These are phyloP conservation scores for Chlorocebus sabaeus DNA, from an alignment of 2,113 vertebrate genomes.

Conservation along the genomic window DNA sequence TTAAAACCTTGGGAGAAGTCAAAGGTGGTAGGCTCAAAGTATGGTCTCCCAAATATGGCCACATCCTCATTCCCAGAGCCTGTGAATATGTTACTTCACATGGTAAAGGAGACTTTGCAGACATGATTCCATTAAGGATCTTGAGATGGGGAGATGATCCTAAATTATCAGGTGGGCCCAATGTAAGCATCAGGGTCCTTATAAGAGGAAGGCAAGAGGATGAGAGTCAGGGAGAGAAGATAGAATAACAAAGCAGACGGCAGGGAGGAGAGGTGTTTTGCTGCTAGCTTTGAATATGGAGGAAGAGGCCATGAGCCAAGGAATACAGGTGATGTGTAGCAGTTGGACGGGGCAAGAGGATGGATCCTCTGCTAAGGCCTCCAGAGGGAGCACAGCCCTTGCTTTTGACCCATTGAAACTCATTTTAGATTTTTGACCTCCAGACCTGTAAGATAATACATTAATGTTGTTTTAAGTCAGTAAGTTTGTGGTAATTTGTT, in stretches of 20 bases:
- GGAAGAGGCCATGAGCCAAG: neutral
- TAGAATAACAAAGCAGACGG: neutral
- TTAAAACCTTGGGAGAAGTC: neutral
- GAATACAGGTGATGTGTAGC: neutral
- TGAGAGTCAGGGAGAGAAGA: neutral
- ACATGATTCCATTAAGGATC: neutral
- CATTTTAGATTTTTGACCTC: neutral
- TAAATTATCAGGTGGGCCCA: neutral
- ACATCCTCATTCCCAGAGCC: neutral
- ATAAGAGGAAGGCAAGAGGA: neutral
- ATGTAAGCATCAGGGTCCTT: neutral
- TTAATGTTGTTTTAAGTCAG: neutral
- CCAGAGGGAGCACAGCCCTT: neutral
- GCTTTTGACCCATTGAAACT: neutral
- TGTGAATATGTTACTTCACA: neutral
- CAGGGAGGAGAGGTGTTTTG: neutral
- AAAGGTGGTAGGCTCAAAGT: neutral
- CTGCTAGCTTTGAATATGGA: neutral
- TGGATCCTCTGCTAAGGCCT: neutral
- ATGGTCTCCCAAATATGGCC: neutral
- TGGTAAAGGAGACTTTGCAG: neutral
- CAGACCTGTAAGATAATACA: neutral
- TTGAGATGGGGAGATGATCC: neutral
- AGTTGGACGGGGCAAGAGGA: neutral
- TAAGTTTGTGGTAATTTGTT: neutral